Evolutionary conservation across 2,797 vertebrate species (phyloP), one percentile per base, ranked within the genome.

Genomic region (Falco columbarius): DNA sequence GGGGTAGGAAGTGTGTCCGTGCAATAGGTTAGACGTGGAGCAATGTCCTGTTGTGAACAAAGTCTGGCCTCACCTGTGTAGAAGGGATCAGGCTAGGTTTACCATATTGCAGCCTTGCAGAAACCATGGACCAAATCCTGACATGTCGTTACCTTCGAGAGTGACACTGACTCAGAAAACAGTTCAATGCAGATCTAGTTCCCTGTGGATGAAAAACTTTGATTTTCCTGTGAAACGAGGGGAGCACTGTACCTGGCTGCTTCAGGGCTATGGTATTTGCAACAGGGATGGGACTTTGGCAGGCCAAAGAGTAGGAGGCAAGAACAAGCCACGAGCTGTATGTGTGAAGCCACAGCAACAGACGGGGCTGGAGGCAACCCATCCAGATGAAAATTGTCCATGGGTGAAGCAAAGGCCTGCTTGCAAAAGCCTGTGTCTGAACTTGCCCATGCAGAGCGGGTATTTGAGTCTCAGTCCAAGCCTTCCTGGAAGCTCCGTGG

Each of bases 361-460:
- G 49, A 79, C 68, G 40, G 49, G 72, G 36, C 61, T 91, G 92
- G 72, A 94, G 54, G 65, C 86, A 95, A 94, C 91, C 62, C 49
- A 63, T 77, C 72, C 72, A 16, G 23, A 81, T 61, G 49, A 83
- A 95, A 92, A 88, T 44, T 58, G 75, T 72, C 92, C 29, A 65
- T 14, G 15, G 44, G 13, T 81, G 72, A 95, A 96, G 87, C 92
- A 95, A 95, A 95, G 84, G 77, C 19, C 2, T 32, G 49, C 91
- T 89, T 92, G 89, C 79, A 81, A 83, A 93, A 93, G 72, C 65
- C 65, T 77, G 18, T 61, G 74, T 93, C 89, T 96, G 75, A 94
- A 91, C 94, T 74, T 91, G 96, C 85, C 87, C 89, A 81, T 0
- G 2, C 40, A 61, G 59, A 80, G 71, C 3, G 36, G 42, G 23